Conservation (phyloP, 2,113 vertebrate genomes). For the Notarius quadriscutis region DNA sequence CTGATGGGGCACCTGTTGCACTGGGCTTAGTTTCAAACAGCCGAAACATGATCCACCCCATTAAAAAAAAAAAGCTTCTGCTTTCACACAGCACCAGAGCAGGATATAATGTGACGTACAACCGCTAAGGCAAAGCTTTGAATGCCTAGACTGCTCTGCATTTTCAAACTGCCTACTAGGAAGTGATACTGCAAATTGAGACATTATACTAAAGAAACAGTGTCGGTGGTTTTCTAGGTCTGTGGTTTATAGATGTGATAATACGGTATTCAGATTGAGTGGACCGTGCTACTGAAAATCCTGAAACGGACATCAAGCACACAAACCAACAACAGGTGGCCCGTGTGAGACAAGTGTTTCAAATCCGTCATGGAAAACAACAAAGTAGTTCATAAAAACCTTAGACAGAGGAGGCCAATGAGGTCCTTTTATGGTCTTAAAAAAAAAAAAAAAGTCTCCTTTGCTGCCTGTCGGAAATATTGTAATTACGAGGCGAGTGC, state of each 20-base stretch:
- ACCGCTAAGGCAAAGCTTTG: background rate
- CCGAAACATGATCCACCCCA: slow-evolving; percentile 64
- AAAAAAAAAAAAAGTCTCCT: background rate
- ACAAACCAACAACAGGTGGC: slow-evolving; percentile 66
- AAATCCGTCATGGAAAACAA: slow-evolving; percentile 27
- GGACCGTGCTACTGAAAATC: slow-evolving; percentile 27
- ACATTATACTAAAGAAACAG: slow-evolving; percentile 10
- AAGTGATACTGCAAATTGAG: slow-evolving; percentile 14
- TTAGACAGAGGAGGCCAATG: background rate
- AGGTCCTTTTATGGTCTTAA: background rate
- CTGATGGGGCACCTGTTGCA: slow-evolving; percentile 77
- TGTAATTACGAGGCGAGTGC: background rate
- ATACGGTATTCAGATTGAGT: slow-evolving; percentile 10
- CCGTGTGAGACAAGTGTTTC: slow-evolving; percentile 60
- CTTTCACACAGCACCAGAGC: slow-evolving; percentile 46
- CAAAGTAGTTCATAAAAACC: slow-evolving; percentile 13
- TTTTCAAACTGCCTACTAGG: slow-evolving; percentile 2
- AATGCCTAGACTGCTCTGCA: slow-evolving; percentile 19
- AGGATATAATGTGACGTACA: slow-evolving; percentile 10
- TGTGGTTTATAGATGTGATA: slow-evolving; percentile 32
- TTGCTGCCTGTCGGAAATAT: background rate
- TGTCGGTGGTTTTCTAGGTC: background rate
- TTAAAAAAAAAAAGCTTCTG: slow-evolving; percentile 41
- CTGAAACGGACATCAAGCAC: slow-evolving; percentile 22
- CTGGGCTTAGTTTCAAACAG: slow-evolving; percentile 67